A percentile compares a stretch with the other conserved stretches of the same genome.
These are phyloP conservation scores for Liparis tanakae DNA, from an alignment of 2,797 vertebrate species.

Conservation along the genomic window DNA sequence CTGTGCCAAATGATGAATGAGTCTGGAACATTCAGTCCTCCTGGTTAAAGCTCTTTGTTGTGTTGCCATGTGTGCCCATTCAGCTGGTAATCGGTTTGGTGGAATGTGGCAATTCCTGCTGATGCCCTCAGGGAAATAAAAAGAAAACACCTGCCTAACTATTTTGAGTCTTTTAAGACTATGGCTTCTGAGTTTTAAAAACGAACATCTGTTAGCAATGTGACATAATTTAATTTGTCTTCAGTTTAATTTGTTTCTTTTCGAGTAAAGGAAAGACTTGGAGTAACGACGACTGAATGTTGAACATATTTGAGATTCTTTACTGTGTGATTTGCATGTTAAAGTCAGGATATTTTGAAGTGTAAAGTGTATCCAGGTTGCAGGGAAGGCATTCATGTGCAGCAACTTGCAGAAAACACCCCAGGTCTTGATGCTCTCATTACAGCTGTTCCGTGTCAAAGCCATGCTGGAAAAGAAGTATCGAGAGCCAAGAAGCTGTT, in stretches of 20 bases:
- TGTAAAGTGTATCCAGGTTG: slow-evolving; percentile 38
- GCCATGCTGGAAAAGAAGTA: slow-evolving; percentile 58
- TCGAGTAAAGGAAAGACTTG: background rate
- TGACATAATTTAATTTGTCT: background rate
- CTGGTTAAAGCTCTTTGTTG: slow-evolving; percentile 31
- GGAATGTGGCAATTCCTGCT: slow-evolving; percentile 68
- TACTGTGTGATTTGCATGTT: slow-evolving; percentile 20
- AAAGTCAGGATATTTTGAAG: slow-evolving; percentile 20
- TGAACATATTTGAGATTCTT: slow-evolving; percentile 10
- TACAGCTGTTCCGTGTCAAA: slow-evolving; percentile 70
- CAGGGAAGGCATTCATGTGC: slow-evolving; percentile 48
- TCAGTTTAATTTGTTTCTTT: slow-evolving; percentile 5
- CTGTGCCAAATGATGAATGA: slow-evolving; percentile 29
- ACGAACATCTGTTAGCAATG: background rate
- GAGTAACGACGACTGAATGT: background rate
- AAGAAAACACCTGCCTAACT: slow-evolving; percentile 17
- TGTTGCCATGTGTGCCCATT: no score
- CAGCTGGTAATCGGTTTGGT: slow-evolving; percentile 36
- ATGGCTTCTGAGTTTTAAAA: background rate
- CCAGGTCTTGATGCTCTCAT: slow-evolving; percentile 27
- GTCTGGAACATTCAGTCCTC: slow-evolving; percentile 46
- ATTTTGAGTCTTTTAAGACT: background rate
- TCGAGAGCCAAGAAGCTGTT: slow-evolving; percentile 67
- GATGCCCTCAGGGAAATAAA: slow-evolving; percentile 43
- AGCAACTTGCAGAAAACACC: slow-evolving; percentile 28